Evolutionary conservation across 2,888 invertebrate species (phyloP).

Genomic region (Drosophila anceps): DNA sequence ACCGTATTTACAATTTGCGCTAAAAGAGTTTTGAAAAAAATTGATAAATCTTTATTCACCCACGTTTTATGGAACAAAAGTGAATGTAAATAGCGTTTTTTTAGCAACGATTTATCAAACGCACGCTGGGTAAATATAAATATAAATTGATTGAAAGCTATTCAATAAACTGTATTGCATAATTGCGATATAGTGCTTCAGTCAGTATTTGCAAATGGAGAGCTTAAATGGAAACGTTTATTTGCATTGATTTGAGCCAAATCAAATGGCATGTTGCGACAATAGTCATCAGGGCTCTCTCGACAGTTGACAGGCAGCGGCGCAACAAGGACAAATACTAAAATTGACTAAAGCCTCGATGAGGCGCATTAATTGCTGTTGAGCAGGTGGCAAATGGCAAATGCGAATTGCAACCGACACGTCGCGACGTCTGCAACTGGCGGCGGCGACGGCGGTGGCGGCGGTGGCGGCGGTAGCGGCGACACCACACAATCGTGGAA

Average conservation of each 20-base stretch:
- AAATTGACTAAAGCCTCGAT: conserved; percentile 5
- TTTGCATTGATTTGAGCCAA: conserved; percentile 1
- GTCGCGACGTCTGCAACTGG: conserved; percentile 5
- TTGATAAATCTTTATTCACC: not conserved
- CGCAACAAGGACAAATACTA: conserved; percentile 7
- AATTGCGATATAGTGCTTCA: not conserved
- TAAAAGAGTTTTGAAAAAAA: not conserved
- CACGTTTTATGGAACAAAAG: not conserved
- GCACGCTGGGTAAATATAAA: conserved; percentile 4
- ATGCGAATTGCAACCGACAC: conserved; percentile 8
- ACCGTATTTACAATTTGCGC: not conserved
- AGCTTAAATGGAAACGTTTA: not conserved
- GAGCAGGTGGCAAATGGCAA: conserved; percentile 32
- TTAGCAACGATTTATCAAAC: not conserved
- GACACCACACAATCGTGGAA: conserved; percentile 4
- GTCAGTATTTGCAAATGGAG: not conserved
- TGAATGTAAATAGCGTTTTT: conserved; percentile 1
- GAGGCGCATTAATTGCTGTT: conserved; percentile 27
- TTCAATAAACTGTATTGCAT: conserved; percentile 1
- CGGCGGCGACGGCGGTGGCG: not conserved
- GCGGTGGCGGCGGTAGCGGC: not conserved
- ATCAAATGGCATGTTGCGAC: conserved; percentile 8
- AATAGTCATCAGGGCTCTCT: not conserved
- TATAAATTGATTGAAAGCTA: conserved; percentile 1
- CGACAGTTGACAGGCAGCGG: not conserved